Conservation (phyloP, 2,113 vertebrate genomes). For the Calidris pygmaea region DNA sequence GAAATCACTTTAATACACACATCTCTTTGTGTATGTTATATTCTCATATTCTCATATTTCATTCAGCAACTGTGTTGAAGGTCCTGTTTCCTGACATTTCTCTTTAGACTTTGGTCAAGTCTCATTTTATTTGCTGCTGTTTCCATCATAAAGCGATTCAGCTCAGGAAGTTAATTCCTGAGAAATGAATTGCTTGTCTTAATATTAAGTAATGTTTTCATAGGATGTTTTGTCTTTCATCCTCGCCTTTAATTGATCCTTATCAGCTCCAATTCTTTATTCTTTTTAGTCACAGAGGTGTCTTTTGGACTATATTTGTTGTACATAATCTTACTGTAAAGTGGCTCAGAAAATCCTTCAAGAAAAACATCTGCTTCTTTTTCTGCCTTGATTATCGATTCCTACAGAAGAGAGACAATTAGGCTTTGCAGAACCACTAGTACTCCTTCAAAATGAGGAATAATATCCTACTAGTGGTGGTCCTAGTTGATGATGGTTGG, state of each 20-base stretch:
- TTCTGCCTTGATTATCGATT: background rate
- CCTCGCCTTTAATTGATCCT: background rate
- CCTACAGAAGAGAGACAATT: background rate
- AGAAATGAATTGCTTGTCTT: background rate
- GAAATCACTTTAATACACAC: background rate
- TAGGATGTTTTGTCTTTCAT: background rate
- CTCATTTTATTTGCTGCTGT: background rate
- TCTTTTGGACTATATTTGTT: background rate
- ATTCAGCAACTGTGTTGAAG: background rate
- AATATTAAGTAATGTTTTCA: background rate
- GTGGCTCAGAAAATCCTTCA: background rate
- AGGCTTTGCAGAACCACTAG: background rate
- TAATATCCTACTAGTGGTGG: background rate
- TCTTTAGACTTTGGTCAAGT: background rate
- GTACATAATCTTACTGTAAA: background rate
- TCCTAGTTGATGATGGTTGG: background rate
- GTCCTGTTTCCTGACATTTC: background rate
- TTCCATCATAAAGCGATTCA: background rate
- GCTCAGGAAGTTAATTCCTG: background rate
- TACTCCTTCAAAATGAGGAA: background rate
- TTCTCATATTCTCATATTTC: background rate
- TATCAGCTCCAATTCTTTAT: background rate
- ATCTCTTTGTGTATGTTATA: background rate
- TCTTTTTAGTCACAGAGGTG: background rate
- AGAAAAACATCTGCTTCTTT: background rate